These are phyloP conservation scores for Plectrocnemia conspersa DNA, from an alignment of 1,140 invertebrate species.

Conservation along the genomic window DNA sequence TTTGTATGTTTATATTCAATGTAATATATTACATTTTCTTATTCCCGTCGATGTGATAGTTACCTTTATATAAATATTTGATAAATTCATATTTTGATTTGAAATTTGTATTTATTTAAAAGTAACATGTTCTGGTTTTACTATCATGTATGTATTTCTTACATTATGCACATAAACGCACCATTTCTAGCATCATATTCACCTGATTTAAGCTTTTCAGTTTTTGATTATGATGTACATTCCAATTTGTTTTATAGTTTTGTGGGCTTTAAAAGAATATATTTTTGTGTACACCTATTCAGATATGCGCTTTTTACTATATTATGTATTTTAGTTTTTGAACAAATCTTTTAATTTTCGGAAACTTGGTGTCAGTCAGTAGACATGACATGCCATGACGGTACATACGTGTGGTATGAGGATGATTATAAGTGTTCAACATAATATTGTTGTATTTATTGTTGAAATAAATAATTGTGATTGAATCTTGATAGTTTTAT, in stretches of 20 bases:
- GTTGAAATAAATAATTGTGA: slow-evolving; percentile 32
- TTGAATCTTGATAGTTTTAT: not conserved
- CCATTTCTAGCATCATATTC: not conserved
- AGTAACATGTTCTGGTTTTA: too few species aligned
- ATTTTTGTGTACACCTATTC: not conserved
- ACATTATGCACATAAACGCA: too few species aligned
- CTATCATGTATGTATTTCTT: too few species aligned
- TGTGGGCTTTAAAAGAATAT: not conserved
- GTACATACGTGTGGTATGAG: slow-evolving; percentile 4
- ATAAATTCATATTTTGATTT: too few species aligned
- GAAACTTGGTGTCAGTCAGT: not conserved
- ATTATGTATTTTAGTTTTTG: not conserved
- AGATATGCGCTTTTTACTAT: not conserved
- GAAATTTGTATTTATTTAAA: too few species aligned
- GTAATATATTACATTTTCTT: too few species aligned
- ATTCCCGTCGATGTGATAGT: too few species aligned
- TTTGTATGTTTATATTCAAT: too few species aligned
- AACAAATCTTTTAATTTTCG: not conserved
- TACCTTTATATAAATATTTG: too few species aligned
- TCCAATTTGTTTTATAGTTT: not conserved
- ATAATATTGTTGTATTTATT: slow-evolving; percentile 34
- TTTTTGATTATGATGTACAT: not conserved
- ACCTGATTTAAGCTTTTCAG: not conserved
- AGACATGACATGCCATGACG: too few species aligned
- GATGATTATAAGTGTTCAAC: slow-evolving; percentile 23